These are phyloP conservation scores for Drosophila engyochracea DNA, from an alignment of 2,888 invertebrate species.

Conservation along the genomic window DNA sequence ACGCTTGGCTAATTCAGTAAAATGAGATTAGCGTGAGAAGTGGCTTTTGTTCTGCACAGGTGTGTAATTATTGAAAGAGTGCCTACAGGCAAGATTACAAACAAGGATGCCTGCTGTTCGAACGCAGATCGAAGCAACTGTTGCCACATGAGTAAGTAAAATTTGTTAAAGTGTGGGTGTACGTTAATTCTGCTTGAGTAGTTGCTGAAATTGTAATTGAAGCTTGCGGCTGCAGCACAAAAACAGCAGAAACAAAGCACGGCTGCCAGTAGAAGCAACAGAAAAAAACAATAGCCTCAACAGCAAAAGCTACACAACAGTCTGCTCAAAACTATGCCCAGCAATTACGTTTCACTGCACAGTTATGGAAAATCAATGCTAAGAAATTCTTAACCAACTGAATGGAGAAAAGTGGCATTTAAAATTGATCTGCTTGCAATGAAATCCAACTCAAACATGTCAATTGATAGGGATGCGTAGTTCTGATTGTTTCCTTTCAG, in stretches of 20 bases:
- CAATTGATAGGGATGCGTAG: not conserved
- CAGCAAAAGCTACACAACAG: constrained; percentile 1
- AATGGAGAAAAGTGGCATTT: constrained; percentile 1
- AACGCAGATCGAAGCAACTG: not conserved
- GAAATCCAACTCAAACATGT: not conserved
- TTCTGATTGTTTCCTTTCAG: not conserved
- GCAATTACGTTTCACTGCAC: constrained; percentile 38
- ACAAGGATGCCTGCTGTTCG: not conserved
- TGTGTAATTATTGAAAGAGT: not conserved
- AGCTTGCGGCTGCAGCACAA: constrained; percentile 28
- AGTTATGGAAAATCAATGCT: constrained; percentile 32
- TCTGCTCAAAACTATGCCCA: constrained; percentile 14
- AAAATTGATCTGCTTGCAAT: not conserved
- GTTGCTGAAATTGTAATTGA: constrained; percentile 61
- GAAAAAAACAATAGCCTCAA: not conserved
- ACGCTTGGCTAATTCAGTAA: constrained; percentile 6
- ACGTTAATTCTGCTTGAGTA: constrained; percentile 41
- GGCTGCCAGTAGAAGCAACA: constrained; percentile 4
- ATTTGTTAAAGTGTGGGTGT: not conserved
- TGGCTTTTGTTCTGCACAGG: not conserved
- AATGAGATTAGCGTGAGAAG: constrained; percentile 32
- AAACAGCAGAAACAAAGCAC: constrained; percentile 23
- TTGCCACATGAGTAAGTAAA: constrained; percentile 23
- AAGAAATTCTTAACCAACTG: not conserved
- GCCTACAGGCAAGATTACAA: not conserved